These are phyloP conservation scores for Blennius ocellaris DNA, from an alignment of 2,113 vertebrate species.

Conservation along the genomic window DNA sequence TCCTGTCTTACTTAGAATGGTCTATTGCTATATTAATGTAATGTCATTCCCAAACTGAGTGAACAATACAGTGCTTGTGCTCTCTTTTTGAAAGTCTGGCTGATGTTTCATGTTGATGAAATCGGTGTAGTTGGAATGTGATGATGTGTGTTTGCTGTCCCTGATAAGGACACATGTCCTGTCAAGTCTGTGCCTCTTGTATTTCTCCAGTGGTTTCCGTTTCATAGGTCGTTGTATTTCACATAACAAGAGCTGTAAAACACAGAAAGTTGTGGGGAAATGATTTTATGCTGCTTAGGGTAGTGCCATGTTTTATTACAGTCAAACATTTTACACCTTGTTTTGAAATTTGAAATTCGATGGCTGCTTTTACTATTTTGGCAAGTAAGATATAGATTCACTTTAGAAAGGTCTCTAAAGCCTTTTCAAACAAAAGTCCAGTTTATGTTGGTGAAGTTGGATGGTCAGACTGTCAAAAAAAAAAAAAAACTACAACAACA, in stretches of 20 bases:
- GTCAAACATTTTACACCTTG: not conserved
- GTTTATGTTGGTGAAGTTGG: not conserved
- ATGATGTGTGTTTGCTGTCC: not conserved
- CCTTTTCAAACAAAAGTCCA: no score
- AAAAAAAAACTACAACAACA: no score
- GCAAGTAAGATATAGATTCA: no score
- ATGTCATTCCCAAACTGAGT: not conserved
- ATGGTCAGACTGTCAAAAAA: not conserved
- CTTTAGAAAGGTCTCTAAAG: no score
- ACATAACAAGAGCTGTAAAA: not conserved
- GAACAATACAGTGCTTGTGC: not conserved
- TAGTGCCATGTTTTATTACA: not conserved
- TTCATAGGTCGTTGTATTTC: no score
- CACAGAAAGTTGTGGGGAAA: not conserved
- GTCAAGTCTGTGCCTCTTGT: constrained; percentile 4
- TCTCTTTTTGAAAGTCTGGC: not conserved
- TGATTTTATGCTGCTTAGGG: not conserved
- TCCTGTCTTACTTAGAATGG: no score
- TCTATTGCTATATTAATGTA: not conserved
- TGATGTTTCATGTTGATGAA: not conserved
- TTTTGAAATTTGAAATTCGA: not conserved
- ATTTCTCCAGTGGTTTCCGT: not conserved
- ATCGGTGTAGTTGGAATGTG: not conserved
- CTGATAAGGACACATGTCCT: constrained; percentile 15
- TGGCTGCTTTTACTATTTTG: not conserved